Evolutionary conservation across 2,888 invertebrate genomes (phyloP), one percentile per base, ranked within the genome.

Genomic region (Matsumyia berberina): DNA sequence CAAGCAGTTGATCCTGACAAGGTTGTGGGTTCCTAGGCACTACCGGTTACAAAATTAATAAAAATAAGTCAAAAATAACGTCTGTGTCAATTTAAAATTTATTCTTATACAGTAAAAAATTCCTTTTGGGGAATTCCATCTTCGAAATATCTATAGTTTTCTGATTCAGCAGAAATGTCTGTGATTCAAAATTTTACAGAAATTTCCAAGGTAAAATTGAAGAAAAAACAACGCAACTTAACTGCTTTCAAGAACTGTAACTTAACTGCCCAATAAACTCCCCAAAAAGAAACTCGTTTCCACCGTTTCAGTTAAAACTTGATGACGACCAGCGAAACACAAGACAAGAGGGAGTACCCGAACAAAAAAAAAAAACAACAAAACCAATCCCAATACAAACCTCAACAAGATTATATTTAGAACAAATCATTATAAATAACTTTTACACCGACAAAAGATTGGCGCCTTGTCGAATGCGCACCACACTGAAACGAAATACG

Each of bases 401-500:
- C 62, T 53, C 17, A 33, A 42, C 9, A 35, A 53, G 19, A 51
- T 57, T 67, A 66, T 60, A 82, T 79, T 77, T 78, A 69, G 77
- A 78, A 78, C 62, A 49, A 62, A 31, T 44, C 35, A 42, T 46
- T 78, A 78, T 53, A 78, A 78, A 78, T 78, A 78, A 55, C 77
- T 62, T 62, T 69, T 46, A 35, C 39, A 51, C 12, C 31, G 70
- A 55, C 37, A 55, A 51, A 51, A 53, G 62, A 78, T 72, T 37
- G 78, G 66, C 66, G 78, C 82, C 72, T 64, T 15, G 37, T 0
- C 12, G 66, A 72, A 60, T 72, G 79, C 73, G 79, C 69, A 83
- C 35, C 49, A 69, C 51, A 60, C 42, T 33, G 49, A 60, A 37
- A 69, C 62, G 49, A 83, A 73, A 82, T 62, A 74, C 83, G 83